Evolutionary conservation across 2,888 invertebrate genomes (phyloP), one percentile per base, ranked within the genome.

Genomic region (Tholera decimalis): DNA sequence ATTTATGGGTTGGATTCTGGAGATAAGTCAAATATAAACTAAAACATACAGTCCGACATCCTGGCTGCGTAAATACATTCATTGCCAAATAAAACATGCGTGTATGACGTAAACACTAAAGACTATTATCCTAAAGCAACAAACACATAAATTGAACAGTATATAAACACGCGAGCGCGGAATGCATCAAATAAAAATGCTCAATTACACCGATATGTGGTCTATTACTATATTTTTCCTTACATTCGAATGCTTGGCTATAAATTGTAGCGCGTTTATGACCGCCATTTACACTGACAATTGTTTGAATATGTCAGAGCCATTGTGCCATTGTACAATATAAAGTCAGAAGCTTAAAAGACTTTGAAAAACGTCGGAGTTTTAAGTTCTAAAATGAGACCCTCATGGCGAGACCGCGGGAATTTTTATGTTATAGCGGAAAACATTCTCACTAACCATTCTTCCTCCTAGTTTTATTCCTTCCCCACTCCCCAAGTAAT

Each of bases 231-330:
- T 54, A 65, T 65, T 50, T 47, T 57, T 47, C 37, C 41, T 37
- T 51, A 44, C 57, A 58, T 18, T 35, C 5, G n/a, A n/a, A n/a
- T n/a, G 5, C 9, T 56, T 11, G 20, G 6, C 8, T 41, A 65
- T 74, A 47, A 59, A 54, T 46, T 47, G 22, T 51, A 20, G n/a
- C 15, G 26, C 28, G 20, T 58, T 61, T 78, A 55, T 51, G 24
- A 9, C 22, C 35, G 13, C 43, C 54, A 60, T 63, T 60, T 55
- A 58, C 58, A 53, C 39, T 28, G 30, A 46, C 47, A 73, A 74
- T 68, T 64, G 55, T 78, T 78, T 57, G 44, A 64, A 56, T 64
- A 59, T 61, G 61, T 58, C 28, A 58, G 28, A 39, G 37, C 35
- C 7, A 49, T 26, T 20, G 7, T 35, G 24, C 7, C 46, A 9